phyloP scores from a whole-genome alignment of 2,888 invertebrate genomes.

The Sinotaia quadrata region DNA sequence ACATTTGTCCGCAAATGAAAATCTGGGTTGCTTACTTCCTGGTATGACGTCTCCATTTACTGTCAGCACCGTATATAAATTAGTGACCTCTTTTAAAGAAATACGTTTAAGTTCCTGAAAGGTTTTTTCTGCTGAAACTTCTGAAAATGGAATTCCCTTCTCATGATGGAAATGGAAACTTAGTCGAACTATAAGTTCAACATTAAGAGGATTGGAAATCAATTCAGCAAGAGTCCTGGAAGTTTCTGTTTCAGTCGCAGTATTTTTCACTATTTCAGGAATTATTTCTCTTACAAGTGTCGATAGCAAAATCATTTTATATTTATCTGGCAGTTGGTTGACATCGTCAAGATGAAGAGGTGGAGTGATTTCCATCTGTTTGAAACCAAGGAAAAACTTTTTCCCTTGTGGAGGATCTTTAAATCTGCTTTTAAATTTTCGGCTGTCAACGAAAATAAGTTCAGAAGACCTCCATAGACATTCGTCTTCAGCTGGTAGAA shows the following conservation, averaged over 20 bases:
- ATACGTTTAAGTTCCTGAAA: neutral
- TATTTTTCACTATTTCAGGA: neutral
- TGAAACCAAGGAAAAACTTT: slow-evolving; percentile 8
- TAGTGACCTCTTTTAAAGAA: slow-evolving; percentile 5
- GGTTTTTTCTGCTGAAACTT: neutral
- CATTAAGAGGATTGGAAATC: neutral
- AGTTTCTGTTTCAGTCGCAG: neutral
- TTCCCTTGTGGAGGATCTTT: neutral
- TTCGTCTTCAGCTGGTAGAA: neutral
- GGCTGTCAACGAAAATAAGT: neutral
- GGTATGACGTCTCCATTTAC: neutral
- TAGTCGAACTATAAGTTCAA: neutral
- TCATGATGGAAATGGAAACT: neutral
- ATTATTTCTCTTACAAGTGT: neutral
- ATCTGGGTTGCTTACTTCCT: neutral
- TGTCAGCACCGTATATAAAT: slow-evolving; percentile 6
- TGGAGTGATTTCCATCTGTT: neutral
- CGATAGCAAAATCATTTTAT: neutral
- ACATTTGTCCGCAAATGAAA: neutral
- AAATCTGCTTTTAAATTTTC: neutral
- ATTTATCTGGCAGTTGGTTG: neutral
- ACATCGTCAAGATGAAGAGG: neutral
- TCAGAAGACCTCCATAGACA: neutral
- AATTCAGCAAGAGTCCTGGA: neutral
- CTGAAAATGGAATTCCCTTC: neutral